phyloP scores from a whole-genome alignment of 2,113 vertebrate genomes.

The Erythrocercus mccallii region DNA sequence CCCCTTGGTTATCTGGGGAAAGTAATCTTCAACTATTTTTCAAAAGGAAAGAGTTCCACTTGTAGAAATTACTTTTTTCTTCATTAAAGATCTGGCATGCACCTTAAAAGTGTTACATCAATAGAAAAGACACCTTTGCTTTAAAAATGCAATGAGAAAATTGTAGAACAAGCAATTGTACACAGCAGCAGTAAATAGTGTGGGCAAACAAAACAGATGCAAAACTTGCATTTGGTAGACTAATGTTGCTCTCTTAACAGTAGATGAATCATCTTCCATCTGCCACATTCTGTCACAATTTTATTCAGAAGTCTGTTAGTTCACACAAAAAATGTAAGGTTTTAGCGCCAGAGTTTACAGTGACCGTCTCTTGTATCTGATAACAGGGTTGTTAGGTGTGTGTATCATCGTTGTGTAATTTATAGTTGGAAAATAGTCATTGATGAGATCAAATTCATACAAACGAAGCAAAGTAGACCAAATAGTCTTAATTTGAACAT shows the following conservation, averaged over 20 bases:
- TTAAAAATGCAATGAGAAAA: neutral
- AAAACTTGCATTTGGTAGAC: neutral
- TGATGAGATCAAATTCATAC: conserved; percentile 89
- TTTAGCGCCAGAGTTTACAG: conserved; percentile 29
- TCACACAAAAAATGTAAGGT: neutral
- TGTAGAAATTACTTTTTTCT: neutral
- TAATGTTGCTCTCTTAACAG: neutral
- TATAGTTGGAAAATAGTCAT: conserved; percentile 90
- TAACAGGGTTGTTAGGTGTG: conserved; percentile 89
- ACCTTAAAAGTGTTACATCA: neutral
- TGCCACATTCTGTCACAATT: neutral
- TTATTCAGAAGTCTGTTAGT: neutral
- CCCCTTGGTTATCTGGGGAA: neutral
- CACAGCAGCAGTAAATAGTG: neutral
- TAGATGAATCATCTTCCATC: neutral
- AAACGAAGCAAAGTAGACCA: conserved; percentile 93
- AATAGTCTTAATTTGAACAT: conserved; percentile 97
- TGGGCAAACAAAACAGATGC: neutral
- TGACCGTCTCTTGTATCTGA: conserved; percentile 84
- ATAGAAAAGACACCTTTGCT: neutral
- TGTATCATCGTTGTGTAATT: conserved; percentile 99
- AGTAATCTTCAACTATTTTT: neutral
- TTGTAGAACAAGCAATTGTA: neutral
- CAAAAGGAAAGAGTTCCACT: neutral
- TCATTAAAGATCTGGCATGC: neutral